Evolutionary conservation across 2,888 invertebrate species (phyloP), one percentile per base, ranked within the genome.

Genomic region (Leptopilina drosophilae): DNA sequence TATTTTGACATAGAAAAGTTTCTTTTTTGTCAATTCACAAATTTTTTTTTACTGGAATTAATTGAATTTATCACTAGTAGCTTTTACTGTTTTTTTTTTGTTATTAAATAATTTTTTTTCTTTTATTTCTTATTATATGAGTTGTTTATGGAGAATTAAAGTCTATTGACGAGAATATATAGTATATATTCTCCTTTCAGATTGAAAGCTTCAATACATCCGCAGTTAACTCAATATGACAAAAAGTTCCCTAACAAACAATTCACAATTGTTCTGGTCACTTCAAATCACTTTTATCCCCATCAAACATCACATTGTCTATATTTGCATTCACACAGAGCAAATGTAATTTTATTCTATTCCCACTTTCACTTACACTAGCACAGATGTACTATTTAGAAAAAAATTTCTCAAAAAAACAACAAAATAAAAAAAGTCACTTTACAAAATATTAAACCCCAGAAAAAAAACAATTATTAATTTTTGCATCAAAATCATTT

Each of bases 251-350:
- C 20, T 78, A 75, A 59, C 78, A 49, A 59, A 67, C 62, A 46
- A 75, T 75, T 46, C n/a, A 33, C 76, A 62, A 78, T 81, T 64
- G 49, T 75, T 46, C 65, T 14, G 73, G n/a, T 75, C 75, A 79
- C 76, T 73, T 79, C 65, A 49, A 76, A 75, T 79, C 53, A 33
- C 42, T 73, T 14, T 40, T 42, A 73, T 33, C 42, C 11, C 15
- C 66, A 62, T 20, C 9, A 66, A 42, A 66, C 46, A 62, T 14
- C 49, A 33, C 73, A 14, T 46, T 53, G 59, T 40, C 49, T 20
- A 12, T 62, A 11, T 42, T 33, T 59, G n/a, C 14, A 56, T 56
- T 59, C n/a, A 59, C 7, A n/a, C 56, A 40, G 20, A 14, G 46
- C 42, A 20, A 65, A 64, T 76, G n/a, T 7, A 15, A n/a, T 9